phyloP scores from a whole-genome alignment of 1,140 invertebrate genomes.

The Euura lappo region DNA sequence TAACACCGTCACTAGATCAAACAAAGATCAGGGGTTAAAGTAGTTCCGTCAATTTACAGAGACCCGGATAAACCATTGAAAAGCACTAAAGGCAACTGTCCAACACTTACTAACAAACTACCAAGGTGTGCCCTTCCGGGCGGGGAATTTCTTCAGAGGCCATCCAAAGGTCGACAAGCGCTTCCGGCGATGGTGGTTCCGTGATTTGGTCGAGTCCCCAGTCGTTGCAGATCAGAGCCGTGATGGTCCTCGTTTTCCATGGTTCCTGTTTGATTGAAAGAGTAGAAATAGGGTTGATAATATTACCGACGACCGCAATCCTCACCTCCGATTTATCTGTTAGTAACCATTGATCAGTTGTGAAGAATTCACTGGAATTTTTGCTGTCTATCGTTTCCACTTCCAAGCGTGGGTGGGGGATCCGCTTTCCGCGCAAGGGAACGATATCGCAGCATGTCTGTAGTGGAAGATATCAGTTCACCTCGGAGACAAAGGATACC shows the following conservation, averaged over 20 bases:
- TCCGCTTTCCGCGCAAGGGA: constrained; percentile 9
- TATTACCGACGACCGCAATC: constrained; percentile 2
- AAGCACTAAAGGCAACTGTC: no score
- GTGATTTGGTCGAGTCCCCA: constrained; percentile 31
- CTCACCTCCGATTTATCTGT: constrained; percentile 32
- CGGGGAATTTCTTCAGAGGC: constrained; percentile 32
- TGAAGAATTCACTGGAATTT: constrained; percentile 19
- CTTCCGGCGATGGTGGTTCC: constrained; percentile 27
- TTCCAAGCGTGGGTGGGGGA: constrained; percentile 20
- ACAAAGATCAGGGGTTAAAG: constrained; percentile 10
- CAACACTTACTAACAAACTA: constrained; percentile 37
- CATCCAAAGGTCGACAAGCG: constrained; percentile 36
- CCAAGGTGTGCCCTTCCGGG: constrained; percentile 29
- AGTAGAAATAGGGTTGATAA: neutral
- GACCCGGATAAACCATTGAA: neutral
- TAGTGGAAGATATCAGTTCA: neutral
- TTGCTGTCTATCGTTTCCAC: constrained; percentile 8
- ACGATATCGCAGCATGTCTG: constrained; percentile 28
- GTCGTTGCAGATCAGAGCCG: constrained; percentile 32
- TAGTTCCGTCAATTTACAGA: constrained; percentile 19
- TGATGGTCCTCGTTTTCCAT: constrained; percentile 24
- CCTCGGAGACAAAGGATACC: neutral
- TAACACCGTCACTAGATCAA: constrained; percentile 46
- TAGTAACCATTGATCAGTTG: constrained; percentile 26
- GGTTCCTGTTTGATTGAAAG: neutral